Evolutionary conservation across 1,140 invertebrate species (phyloP).

Genomic region (Hypothenemus hampei): DNA sequence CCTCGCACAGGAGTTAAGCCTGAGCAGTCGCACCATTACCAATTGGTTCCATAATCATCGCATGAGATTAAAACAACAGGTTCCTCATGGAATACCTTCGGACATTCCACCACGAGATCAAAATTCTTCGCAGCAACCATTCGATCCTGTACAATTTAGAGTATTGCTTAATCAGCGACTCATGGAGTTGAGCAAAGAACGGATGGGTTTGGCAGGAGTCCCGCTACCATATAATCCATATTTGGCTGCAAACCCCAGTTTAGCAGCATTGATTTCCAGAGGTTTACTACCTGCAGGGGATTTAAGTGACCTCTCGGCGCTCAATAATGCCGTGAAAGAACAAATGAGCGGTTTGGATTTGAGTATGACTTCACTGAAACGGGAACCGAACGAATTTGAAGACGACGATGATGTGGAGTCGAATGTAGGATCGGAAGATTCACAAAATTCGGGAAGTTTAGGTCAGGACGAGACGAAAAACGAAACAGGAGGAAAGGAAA

Average conservation of each 20-base stretch:
- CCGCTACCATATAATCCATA: constrained; percentile 70
- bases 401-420: constrained; percentile 70
- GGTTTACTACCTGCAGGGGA: constrained; percentile 50
- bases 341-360: constrained; percentile 74
- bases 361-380: constrained; percentile 70
- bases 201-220: constrained; percentile 66
- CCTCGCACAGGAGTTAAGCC: constrained; percentile 80
- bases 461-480: constrained; percentile 48
- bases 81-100: constrained; percentile 66
- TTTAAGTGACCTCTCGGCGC: constrained; percentile 47
- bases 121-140: constrained; percentile 55
- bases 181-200: constrained; percentile 77
- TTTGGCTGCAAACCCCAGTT: constrained; percentile 65
- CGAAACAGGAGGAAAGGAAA: constrained; percentile 56
- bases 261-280: constrained; percentile 65
- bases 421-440: constrained; percentile 74
- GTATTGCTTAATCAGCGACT: constrained; percentile 81
- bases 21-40: constrained; percentile 94
- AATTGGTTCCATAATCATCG: constrained; percentile 96
- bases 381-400: constrained; percentile 67
- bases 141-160: constrained; percentile 88
- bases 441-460: constrained; percentile 48
- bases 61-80: constrained; percentile 92
- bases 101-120: constrained; percentile 66
- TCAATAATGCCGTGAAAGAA: constrained; percentile 64